A percentile compares a stretch with the other conserved stretches of the same genome.
Evolutionary conservation across 2,113 vertebrate genomes (phyloP).

Genomic region (Plestiodon gilberti): DNA sequence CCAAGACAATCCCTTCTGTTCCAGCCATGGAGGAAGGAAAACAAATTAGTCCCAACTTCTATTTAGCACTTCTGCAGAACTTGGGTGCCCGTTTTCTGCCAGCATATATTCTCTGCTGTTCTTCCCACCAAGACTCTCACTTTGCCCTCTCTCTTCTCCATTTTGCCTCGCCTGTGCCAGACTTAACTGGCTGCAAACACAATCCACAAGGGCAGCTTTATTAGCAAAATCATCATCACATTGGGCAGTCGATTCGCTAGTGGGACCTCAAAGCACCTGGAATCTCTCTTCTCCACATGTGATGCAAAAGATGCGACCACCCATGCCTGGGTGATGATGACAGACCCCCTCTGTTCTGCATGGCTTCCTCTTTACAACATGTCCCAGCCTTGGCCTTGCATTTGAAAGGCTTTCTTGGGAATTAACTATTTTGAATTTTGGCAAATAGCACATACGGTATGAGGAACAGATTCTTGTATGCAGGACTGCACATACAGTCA

Average conservation of each 20-base stretch:
- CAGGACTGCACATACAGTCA: background rate
- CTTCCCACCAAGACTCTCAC: background rate
- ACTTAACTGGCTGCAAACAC: background rate
- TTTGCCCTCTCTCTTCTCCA: background rate
- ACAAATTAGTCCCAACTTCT: fast-evolving
- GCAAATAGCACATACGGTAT: background rate
- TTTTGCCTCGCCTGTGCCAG: background rate
- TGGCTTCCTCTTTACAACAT: background rate
- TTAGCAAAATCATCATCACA: background rate
- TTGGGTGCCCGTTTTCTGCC: background rate
- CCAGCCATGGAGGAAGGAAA: background rate
- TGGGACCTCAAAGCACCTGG: background rate
- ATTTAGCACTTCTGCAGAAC: background rate
- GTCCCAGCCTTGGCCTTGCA: background rate
- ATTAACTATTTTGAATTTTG: background rate
- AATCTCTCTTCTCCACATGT: background rate
- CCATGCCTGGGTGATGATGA: background rate
- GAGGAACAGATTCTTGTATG: background rate
- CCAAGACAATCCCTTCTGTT: background rate
- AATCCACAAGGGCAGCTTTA: background rate
- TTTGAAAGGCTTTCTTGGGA: background rate
- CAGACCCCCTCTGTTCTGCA: background rate
- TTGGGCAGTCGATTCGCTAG: background rate
- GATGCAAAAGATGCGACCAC: background rate
- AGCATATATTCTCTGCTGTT: background rate